These are phyloP conservation scores for Lanius collurio DNA, from an alignment of 2,113 vertebrate genomes.

Conservation along the genomic window DNA sequence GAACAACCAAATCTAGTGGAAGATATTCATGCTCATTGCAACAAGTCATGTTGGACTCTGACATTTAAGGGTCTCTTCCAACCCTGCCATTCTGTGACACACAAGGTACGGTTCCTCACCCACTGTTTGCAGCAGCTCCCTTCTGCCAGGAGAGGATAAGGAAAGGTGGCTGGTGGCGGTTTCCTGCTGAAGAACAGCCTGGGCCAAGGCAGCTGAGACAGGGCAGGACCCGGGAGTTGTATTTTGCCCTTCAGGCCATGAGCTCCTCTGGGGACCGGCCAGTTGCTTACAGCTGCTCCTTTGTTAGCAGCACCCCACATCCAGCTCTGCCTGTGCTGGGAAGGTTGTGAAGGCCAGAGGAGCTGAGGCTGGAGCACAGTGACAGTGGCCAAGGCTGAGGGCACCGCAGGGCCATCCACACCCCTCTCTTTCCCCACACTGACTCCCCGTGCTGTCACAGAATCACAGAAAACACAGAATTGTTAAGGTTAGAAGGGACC, in stretches of 20 bases:
- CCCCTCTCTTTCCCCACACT: too few species aligned
- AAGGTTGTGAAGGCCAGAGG: fast-evolving
- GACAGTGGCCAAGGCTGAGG: background rate
- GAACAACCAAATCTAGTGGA: background rate
- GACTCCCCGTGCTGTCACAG: fast-evolving
- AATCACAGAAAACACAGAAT: background rate
- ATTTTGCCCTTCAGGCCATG: background rate
- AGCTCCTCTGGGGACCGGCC: fast-evolving
- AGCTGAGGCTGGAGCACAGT: background rate
- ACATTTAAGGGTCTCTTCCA: background rate
- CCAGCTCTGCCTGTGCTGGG: background rate
- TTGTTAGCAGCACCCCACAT: background rate
- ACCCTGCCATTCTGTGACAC: background rate
- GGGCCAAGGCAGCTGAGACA: background rate
- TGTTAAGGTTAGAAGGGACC: background rate
- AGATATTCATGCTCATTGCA: background rate
- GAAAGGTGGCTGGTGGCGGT: fast-evolving
- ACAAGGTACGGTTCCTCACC: background rate
- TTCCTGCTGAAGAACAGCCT: background rate
- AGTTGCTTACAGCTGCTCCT: background rate
- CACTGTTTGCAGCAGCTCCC: background rate
- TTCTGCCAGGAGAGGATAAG: background rate
- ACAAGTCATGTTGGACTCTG: background rate
- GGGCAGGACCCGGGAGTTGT: background rate
- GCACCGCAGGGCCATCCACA: fast-evolving